Percentiles rank a stretch among this genome's conserved stretches.
These are phyloP conservation scores for Galeopsomyia nigrocyanea DNA, from an alignment of 2,888 invertebrate species.

Conservation along the genomic window DNA sequence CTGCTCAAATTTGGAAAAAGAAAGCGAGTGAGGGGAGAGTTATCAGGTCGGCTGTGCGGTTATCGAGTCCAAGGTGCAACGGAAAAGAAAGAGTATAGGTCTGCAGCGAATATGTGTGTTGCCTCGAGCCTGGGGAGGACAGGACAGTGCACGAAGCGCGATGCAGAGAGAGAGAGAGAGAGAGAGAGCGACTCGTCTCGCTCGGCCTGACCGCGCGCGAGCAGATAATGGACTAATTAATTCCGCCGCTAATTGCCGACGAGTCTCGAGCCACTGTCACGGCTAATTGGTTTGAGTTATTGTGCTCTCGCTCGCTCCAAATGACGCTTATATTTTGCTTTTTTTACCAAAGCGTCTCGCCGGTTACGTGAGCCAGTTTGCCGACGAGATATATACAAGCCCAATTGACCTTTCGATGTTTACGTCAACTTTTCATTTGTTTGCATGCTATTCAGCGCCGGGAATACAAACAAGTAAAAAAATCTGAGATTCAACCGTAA, in stretches of 20 bases:
- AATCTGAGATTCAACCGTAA: no score
- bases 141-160: slow-evolving; percentile 9
- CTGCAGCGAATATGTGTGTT: no score
- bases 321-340: slow-evolving; percentile 26
- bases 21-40: no score
- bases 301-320: slow-evolving; percentile 50
- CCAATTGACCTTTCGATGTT: background rate
- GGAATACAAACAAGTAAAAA: no score
- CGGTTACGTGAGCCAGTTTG: slow-evolving; percentile 21
- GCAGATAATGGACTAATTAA: slow-evolving; percentile 65
- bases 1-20: no score
- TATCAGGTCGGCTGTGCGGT: no score
- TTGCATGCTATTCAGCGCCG: no score
- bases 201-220: slow-evolving; percentile 49
- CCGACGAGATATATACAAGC: slow-evolving; percentile 36
- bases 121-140: no score
- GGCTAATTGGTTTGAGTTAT: slow-evolving; percentile 63
- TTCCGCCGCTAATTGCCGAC: slow-evolving; percentile 63
- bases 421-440: slow-evolving; percentile 2
- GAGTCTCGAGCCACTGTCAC: slow-evolving; percentile 57
- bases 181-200: slow-evolving; percentile 45
- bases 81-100: no score
- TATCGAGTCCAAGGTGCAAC: no score
- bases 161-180: no score
- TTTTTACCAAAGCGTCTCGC: background rate